Evolutionary conservation across 2,797 vertebrate genomes (phyloP), one percentile per base, ranked within the genome.

Genomic region (Coilia nasus): DNA sequence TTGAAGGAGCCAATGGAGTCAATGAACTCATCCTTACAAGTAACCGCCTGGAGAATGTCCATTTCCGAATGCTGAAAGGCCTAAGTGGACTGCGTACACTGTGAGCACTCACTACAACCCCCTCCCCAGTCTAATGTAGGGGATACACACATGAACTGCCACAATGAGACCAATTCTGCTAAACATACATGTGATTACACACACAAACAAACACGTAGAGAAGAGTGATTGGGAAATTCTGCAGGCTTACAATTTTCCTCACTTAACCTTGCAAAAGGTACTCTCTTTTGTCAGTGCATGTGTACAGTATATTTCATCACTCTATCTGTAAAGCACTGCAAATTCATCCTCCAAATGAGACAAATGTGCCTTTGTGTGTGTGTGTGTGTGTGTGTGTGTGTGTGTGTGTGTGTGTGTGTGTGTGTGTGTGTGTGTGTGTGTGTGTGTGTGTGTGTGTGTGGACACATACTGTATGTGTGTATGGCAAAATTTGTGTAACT

Each of bases 21-120:
- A 99, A 98, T 82, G 98, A 99, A 89, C 92, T 99, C 59, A 96
- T 99, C 86, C 93, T 99, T 89, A 99, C 98, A 3, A 97, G 97
- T 89, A 99, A 99, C 91, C 97, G 96, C 23, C 92, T 99, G 91
- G 98, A 99, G 93, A 97, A 94, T 71, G 91, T 99, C 81, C 97
- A 95, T 85, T 94, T 97, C 91, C 97, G 96, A 92, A 99, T 99
- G 97, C 96, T 99, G 91, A 98, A 96, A 92, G 98, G 98, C 84
- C 93, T 99, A 84, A 90, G 96, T 84, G 97, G 98, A 89, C 97
- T 99, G 78, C 97, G 99, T 91, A 99, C 98, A 23, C 91, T 99
- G 98, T 99, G 93, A 96, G 98, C 96, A 83, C 88, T 88, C 87
- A 86, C 89, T 28, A 2, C 64, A 12, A 3, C 2, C 28, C 11